These are phyloP conservation scores for Pluvialis apricaria DNA, from an alignment of 2,113 vertebrate genomes.

Conservation along the genomic window DNA sequence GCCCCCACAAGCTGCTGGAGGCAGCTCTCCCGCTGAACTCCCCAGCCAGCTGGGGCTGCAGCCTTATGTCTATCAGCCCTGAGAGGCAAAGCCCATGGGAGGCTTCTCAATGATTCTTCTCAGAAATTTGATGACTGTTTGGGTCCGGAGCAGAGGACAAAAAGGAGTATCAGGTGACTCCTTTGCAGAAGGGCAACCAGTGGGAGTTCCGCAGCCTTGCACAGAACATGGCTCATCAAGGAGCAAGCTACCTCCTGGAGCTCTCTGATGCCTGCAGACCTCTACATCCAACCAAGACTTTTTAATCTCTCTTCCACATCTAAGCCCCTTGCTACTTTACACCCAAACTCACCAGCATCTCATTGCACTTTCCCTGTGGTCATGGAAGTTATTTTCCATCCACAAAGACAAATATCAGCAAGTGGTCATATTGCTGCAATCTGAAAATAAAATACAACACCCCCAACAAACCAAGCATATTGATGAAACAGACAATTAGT, in stretches of 20 bases:
- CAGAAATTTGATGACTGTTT: background rate
- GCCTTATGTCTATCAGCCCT: background rate
- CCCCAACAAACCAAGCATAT: background rate
- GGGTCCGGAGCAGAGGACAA: background rate
- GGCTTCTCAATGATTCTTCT: background rate
- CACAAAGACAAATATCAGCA: background rate
- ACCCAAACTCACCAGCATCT: background rate
- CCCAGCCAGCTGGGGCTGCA: background rate
- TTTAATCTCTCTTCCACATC: background rate
- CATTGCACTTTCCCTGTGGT: background rate
- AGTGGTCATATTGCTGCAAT: background rate
- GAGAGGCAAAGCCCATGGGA: background rate
- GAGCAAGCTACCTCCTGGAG: background rate
- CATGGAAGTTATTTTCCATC: background rate
- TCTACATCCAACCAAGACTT: background rate
- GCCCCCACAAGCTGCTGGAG: background rate
- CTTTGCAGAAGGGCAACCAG: background rate
- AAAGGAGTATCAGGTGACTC: background rate
- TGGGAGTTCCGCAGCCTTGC: background rate
- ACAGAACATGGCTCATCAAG: background rate
- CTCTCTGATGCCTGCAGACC: background rate
- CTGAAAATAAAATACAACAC: background rate
- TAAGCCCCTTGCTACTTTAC: background rate
- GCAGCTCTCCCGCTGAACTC: background rate
- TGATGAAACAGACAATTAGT: background rate